Percentiles rank a stretch among this genome's conserved stretches.
These are phyloP conservation scores for Rhopilema esculentum DNA, from an alignment of 30 jellyfish, hydroid and myxozoan species.

Conservation along the genomic window DNA sequence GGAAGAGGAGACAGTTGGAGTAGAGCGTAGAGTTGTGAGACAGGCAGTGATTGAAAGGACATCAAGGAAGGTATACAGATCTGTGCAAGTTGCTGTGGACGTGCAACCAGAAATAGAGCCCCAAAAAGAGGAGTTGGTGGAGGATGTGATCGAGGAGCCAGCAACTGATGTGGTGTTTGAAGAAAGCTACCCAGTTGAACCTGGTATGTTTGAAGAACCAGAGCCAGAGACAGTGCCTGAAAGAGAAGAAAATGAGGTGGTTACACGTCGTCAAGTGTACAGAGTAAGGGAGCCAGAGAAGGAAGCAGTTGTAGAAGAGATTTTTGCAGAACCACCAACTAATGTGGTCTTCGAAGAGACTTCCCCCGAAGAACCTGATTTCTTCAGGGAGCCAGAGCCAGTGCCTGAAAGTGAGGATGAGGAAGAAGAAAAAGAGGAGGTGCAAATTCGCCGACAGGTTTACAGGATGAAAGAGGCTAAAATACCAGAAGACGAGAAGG, in stretches of 20 bases:
- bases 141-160: conserved; percentile 40
- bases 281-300: conserved; percentile 29
- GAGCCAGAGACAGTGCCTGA: conserved; percentile 40
- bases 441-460: conserved; percentile 18
- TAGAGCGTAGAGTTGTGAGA: conserved; percentile 49
- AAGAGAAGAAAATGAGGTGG: conserved; percentile 6
- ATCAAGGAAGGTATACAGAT: conserved; percentile 49
- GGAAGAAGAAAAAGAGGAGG: conserved; percentile 19
- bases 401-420: conserved; percentile 28
- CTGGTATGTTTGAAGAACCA: conserved; percentile 3
- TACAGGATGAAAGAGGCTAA: conserved; percentile 20
- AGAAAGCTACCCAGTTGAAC: conserved; percentile 36
- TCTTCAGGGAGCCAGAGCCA: conserved; percentile 54
- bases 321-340: conserved; percentile 22
- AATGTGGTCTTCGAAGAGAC: conserved; percentile 31
- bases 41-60: conserved; percentile 46
- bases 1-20: conserved; percentile 37
- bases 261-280: conserved; percentile 50
- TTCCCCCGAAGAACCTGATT: conserved; percentile 23
- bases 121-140: conserved; percentile 20
- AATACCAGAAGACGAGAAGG: not conserved
- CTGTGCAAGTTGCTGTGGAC: not conserved
- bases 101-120: conserved; percentile 31
- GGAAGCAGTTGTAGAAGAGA: conserved; percentile 1
- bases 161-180: conserved; percentile 20